Evolutionary conservation across 2,797 vertebrate species (phyloP), one percentile per base, ranked within the genome.

Genomic region (Parotocinclus haroldoi): DNA sequence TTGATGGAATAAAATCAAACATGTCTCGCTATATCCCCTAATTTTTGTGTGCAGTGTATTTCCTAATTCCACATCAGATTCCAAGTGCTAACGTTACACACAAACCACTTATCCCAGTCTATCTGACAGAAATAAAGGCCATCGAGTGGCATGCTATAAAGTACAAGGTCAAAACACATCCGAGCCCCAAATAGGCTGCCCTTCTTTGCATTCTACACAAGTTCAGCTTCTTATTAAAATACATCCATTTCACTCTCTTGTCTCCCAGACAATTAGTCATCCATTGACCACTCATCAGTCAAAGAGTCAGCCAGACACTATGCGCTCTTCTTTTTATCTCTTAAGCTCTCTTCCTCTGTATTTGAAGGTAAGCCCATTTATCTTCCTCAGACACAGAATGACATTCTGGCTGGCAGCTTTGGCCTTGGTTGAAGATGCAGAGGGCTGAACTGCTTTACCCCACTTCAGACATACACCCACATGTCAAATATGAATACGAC

Each of bases 301-400:
- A 86, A 78, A 63, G 66, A 84, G 85, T 81, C 82, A 75, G 48
- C 48, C 80, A 83, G 67, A 79, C 81, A 79, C 85, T 79, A 81
- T 76, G 79, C 82, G 71, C 74, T 80, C 64, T 78, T 85, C 80
- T 67, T 79, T 84, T 86, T 88, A 87, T 89, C 86, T 85, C 65
- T 51, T 63, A 68, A 77, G 50, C 58, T 52, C 53, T 50, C 19
- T 27, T 63, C 80, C 75, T 77, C 73, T 70, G 10, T 68, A 38
- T 73, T 68, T 64, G 51, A 74, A 77, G 59, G 55, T 14, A 70
- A 66, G 65, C 42, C 60, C 75, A 80, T 78, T 78, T 76, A 87
- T 91, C 89, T 89, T 90, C 85, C 79, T 89, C 88, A 85, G 80
- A 74, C 77, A 81, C 75, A 81, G 76, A 70, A 83, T 81, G 80